Percentiles rank a stretch among this genome's conserved stretches.
Evolutionary conservation across 35 echinoderm and acorn worm species (phyloP).

Genomic region (Diadema setosum): DNA sequence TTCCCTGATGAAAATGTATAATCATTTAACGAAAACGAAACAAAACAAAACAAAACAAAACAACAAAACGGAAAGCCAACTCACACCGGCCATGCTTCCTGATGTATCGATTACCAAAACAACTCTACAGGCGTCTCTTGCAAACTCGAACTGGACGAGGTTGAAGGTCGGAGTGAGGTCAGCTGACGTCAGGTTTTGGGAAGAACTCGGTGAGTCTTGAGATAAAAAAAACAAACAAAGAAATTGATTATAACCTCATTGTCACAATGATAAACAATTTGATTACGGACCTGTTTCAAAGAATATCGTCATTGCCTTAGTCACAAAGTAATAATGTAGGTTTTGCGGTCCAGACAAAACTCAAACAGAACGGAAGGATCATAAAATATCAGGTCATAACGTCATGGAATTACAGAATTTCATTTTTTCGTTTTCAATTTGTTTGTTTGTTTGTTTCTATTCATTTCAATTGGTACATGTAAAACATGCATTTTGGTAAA

Average conservation of each 20-base stretch:
- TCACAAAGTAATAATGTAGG: too few relatives aligned
- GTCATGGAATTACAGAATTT: too few relatives aligned
- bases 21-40: neutral
- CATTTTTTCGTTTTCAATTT: too few relatives aligned
- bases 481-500: too few relatives aligned
- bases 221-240: neutral
- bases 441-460: too few relatives aligned
- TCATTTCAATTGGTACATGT: too few relatives aligned
- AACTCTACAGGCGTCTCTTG: slow-evolving; percentile 22
- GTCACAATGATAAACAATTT: neutral
- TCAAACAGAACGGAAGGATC: too few relatives aligned
- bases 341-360: neutral
- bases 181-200: neutral
- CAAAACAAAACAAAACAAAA: neutral
- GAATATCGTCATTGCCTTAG: too few relatives aligned
- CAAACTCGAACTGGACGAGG: slow-evolving; percentile 12
- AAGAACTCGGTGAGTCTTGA: neutral
- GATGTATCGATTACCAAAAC: slow-evolving; percentile 67
- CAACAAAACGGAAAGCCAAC: neutral
- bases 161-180: slow-evolving; percentile 1
- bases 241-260: neutral
- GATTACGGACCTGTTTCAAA: too few relatives aligned
- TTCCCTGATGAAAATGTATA: neutral
- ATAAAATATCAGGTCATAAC: too few relatives aligned
- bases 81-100: slow-evolving; percentile 39